Base-by-base conservation (phyloP, 1,140 invertebrate genomes). In the Grapholita molesta region DNA sequence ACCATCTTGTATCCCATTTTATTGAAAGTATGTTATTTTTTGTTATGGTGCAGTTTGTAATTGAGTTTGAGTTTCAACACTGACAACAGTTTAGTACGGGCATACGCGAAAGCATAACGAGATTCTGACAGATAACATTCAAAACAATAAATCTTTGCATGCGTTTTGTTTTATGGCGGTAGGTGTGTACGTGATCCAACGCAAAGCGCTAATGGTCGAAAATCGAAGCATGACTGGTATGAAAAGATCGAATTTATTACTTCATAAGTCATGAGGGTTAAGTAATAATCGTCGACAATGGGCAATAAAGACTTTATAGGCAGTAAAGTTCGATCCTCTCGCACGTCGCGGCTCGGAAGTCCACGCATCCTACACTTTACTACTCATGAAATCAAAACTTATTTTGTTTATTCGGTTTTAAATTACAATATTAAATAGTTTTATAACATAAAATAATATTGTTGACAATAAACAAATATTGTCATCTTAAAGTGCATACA, bases 271-370 rank as follows among this genome's bases (percentile, higher is more conserved):
- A 88, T 84, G 78, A 84, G 86, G 85, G 85, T 86, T 90, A 84
- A 86, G 86, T 86, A 89, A 88, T 90, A 89, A 88, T 89, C 81
- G 83, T 83, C 83, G 85, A 90, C 85, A 90, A 89, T 90, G 84
- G 85, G 82, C 85, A 82, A 88, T 89, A 90, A 90, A 89, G 82
- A 84, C 65, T 89, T 90, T 90, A 90, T 89, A 86, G 86, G 83
- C 84, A 82, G 78, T 90, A 90, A 89, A 90, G 74, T 85, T 86
- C 86, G 86, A 88, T 86, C 79, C 78, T 68, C 71, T 80, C 79
- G 76, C 83, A 81, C 83, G 70, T 73, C 67, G 79, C 57, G 74
- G 78, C 77, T 77, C 75, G 76, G 81, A 79, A 86, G 85, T 86
- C 77, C 78, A 83, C 72, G 78, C 23, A 24, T 24, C 53, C 53